A percentile compares a stretch with the other conserved stretches of the same genome.
These are phyloP conservation scores for Chelonia mydas DNA, from an alignment of 2,797 vertebrate genomes.

Conservation along the genomic window DNA sequence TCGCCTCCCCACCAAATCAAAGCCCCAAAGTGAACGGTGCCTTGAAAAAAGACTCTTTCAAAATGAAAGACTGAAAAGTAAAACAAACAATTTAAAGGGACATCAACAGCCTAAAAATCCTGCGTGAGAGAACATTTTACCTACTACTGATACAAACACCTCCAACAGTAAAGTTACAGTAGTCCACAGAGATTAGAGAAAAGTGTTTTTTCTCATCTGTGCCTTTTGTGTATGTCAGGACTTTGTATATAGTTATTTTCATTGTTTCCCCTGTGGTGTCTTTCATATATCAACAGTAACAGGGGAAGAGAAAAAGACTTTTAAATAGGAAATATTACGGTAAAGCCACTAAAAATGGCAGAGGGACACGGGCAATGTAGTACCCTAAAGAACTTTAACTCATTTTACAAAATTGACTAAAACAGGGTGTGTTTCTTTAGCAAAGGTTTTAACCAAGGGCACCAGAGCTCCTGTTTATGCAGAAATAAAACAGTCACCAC, in stretches of 20 bases:
- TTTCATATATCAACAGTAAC: constrained; percentile 32
- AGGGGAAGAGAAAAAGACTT: constrained; percentile 48
- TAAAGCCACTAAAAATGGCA: constrained; percentile 66
- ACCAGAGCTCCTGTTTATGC: constrained; percentile 35
- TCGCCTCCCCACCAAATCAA: not conserved
- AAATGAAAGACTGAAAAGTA: not conserved
- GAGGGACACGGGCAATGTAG: constrained; percentile 47
- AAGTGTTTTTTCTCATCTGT: not conserved
- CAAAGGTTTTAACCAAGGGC: constrained; percentile 39
- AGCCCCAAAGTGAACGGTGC: not conserved
- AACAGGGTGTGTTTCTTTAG: constrained; percentile 52
- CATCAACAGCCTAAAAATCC: constrained; percentile 36
- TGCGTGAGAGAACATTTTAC: constrained; percentile 32
- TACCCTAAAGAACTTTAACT: constrained; percentile 55
- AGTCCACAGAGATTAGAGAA: constrained; percentile 14
- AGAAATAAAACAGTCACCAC: constrained; percentile 15
- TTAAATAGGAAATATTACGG: constrained; percentile 66
- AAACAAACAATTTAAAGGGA: constrained; percentile 41
- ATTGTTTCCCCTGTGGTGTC: constrained; percentile 43
- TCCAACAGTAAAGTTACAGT: not conserved
- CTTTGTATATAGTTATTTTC: constrained; percentile 58
- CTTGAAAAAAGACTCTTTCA: not conserved
- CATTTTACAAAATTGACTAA: constrained; percentile 47
- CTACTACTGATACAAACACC: not conserved
- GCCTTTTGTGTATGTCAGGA: constrained; percentile 41